phyloP scores from a whole-genome alignment of 2,797 vertebrate genomes.

The Pitangus sulphuratus region DNA sequence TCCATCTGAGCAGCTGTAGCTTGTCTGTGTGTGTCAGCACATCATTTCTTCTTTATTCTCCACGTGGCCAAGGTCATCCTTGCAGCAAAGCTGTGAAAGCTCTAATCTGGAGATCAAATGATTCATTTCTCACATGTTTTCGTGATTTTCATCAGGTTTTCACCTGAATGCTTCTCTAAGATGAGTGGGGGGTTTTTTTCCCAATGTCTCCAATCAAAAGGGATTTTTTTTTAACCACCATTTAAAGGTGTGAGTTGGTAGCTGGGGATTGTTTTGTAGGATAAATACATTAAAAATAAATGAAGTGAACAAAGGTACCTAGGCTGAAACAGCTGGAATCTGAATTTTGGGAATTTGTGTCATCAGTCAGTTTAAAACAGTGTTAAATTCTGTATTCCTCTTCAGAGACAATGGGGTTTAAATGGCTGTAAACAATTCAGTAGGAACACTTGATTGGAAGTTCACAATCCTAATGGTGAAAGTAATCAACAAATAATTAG shows the following conservation, averaged over 20 bases:
- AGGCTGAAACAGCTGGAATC: background rate
- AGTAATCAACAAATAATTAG: background rate
- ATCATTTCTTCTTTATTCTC: background rate
- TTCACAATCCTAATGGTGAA: background rate
- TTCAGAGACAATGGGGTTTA: background rate
- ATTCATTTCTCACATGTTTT: background rate
- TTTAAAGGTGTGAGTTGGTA: background rate
- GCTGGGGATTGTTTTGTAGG: background rate
- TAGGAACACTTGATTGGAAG: background rate
- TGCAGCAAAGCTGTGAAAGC: background rate
- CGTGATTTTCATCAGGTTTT: background rate
- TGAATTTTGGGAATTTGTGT: background rate
- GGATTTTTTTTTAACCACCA: background rate
- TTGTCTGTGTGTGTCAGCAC: background rate
- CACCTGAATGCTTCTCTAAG: background rate
- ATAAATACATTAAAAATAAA: background rate
- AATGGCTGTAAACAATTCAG: background rate
- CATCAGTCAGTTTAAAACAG: background rate
- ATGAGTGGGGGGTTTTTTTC: rapidly evolving
- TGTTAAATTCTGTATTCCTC: background rate
- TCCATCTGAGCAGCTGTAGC: background rate
- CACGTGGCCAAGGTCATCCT: rapidly evolving
- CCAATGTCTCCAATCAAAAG: background rate
- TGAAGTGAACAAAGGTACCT: background rate
- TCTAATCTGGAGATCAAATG: background rate